phyloP scores from a whole-genome alignment of 1,140 invertebrate genomes.

The Zelostemma sp. region DNA sequence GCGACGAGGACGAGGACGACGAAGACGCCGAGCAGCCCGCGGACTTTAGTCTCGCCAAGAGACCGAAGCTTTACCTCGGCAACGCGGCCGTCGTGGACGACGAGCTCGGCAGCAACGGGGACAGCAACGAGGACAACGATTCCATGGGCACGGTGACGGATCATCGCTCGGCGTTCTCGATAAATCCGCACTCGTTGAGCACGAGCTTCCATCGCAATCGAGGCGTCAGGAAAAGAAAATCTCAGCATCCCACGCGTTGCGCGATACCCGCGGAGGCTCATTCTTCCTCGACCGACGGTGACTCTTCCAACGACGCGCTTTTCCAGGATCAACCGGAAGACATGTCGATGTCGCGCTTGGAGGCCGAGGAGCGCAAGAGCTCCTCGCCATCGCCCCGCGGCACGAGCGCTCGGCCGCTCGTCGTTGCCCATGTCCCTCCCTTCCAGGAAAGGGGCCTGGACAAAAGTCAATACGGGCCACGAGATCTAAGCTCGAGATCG shows the following conservation, averaged over 20 bases:
- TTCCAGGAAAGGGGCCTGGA: too few species aligned
- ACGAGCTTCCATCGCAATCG: slow-evolving; percentile 57
- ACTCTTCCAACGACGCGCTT: slow-evolving; percentile 76
- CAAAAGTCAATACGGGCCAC: slow-evolving; percentile 57
- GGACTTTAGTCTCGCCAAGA: slow-evolving; percentile 78
- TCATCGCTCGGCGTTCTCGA: slow-evolving; percentile 50
- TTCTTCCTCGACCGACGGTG: slow-evolving; percentile 76
- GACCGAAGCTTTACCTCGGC: slow-evolving; percentile 73
- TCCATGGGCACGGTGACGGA: slow-evolving; percentile 67
- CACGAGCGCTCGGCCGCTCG: slow-evolving; percentile 21
- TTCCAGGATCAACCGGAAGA: slow-evolving; percentile 74
- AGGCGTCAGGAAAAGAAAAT: slow-evolving; percentile 85
- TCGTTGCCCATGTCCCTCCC: too few species aligned
- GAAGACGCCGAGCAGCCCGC: slow-evolving; percentile 74
- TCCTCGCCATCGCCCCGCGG: slow-evolving; percentile 42
- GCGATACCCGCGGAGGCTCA: slow-evolving; percentile 72
- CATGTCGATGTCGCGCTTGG: slow-evolving; percentile 71
- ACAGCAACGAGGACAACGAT: slow-evolving; percentile 79
- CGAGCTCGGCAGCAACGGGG: slow-evolving; percentile 76
- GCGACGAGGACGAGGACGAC: slow-evolving; percentile 71
- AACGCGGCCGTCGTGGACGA: slow-evolving; percentile 79
- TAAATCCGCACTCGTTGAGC: slow-evolving; percentile 52
- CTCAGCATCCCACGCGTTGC: slow-evolving; percentile 89
- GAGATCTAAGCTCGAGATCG: slow-evolving; percentile 64
- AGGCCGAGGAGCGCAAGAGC: slow-evolving; percentile 57